A percentile compares a stretch with the other conserved stretches of the same genome.
These are phyloP conservation scores for Natrix natrix DNA, from an alignment of 2,797 vertebrate species.

Conservation along the genomic window DNA sequence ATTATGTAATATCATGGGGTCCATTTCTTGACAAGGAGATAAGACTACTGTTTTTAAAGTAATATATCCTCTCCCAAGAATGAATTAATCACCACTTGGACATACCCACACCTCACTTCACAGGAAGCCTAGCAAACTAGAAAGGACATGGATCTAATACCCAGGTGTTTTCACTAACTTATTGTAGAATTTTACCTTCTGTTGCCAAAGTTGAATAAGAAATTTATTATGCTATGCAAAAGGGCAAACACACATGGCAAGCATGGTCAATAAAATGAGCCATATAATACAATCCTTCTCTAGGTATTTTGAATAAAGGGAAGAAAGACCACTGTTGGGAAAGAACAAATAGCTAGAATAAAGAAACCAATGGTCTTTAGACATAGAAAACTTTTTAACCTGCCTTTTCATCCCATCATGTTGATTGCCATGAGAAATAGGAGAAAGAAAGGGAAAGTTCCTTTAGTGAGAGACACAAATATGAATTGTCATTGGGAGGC, in stretches of 20 bases:
- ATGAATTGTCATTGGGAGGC: not conserved
- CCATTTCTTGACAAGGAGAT: not conserved
- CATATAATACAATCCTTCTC: not conserved
- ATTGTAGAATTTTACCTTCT: not conserved
- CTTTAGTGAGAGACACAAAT: slow-evolving; percentile 15
- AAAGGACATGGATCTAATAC: not conserved
- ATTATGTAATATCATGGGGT: not conserved
- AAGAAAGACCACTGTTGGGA: not conserved
- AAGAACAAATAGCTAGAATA: not conserved
- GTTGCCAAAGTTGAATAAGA: not conserved
- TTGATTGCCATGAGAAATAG: slow-evolving; percentile 5
- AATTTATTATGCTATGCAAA: not conserved
- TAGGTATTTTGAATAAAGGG: not conserved
- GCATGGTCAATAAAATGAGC: not conserved
- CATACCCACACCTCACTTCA: not conserved
- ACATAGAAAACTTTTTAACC: not conserved
- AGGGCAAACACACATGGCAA: not conserved
- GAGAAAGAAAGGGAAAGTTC: slow-evolving; percentile 6
- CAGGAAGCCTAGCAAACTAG: not conserved
- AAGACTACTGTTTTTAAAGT: not conserved
- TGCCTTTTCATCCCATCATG: not conserved
- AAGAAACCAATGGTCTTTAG: not conserved
- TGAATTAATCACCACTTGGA: not conserved
- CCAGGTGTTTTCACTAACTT: not conserved
- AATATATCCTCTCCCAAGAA: not conserved